phyloP scores from a whole-genome alignment of 2,888 invertebrate genomes.

The Drosophila neotestacea region DNA sequence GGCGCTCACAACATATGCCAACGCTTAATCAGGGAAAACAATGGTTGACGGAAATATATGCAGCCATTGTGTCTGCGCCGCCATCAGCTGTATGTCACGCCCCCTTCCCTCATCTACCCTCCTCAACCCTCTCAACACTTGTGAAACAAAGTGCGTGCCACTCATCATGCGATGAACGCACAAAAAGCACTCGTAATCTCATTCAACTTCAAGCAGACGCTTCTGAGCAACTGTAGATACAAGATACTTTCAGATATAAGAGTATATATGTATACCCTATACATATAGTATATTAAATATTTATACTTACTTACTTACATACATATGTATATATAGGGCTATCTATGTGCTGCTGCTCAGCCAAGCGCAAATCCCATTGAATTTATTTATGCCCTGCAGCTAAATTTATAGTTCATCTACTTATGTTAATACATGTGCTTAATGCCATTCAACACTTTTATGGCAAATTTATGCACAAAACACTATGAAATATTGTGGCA shows the following conservation, averaged over 20 bases:
- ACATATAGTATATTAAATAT: neutral
- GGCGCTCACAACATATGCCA: constrained; percentile 62
- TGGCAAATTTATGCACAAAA: constrained; percentile 68
- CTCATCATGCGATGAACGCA: constrained; percentile 22
- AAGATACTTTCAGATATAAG: constrained; percentile 15
- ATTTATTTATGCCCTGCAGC: constrained; percentile 55
- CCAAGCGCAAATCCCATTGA: constrained; percentile 64
- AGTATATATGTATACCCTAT: neutral
- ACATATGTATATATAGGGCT: neutral
- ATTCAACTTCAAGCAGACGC: constrained; percentile 8
- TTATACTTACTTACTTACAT: too few relatives aligned
- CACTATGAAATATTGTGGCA: constrained; percentile 62
- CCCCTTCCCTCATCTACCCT: too few relatives aligned
- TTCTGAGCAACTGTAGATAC: constrained; percentile 14
- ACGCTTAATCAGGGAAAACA: constrained; percentile 67
- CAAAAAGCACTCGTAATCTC: constrained; percentile 21
- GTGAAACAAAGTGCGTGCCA: constrained; percentile 35
- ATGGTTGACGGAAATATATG: constrained; percentile 66
- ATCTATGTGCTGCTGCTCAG: constrained; percentile 18
- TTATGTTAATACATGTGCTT: constrained; percentile 60
- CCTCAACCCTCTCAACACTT: neutral
- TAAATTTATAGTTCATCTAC: constrained; percentile 58
- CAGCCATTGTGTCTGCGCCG: constrained; percentile 34
- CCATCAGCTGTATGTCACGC: constrained; percentile 12
- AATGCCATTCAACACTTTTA: constrained; percentile 67